A percentile compares a stretch with the other conserved stretches of the same genome.
These are phyloP conservation scores for Agonopterix subpropinquella DNA, from an alignment of 2,888 invertebrate species.

Conservation along the genomic window DNA sequence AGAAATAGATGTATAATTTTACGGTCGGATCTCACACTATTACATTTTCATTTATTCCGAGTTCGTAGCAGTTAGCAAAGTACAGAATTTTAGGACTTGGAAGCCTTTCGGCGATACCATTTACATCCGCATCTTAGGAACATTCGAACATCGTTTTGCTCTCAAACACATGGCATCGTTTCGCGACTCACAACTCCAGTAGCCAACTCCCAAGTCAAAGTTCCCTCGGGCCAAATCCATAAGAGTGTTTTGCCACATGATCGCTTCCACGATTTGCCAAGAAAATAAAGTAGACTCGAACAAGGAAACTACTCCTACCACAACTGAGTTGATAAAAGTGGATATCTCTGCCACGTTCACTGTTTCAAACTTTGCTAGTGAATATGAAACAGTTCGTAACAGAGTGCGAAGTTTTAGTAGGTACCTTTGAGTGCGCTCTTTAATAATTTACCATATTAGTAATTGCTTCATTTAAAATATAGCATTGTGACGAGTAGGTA, in stretches of 20 bases:
- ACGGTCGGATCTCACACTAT: too few species aligned
- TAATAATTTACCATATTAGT: conserved; percentile 9
- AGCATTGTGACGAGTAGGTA: too few species aligned
- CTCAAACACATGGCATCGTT: conserved; percentile 56
- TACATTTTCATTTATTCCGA: background rate
- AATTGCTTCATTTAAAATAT: background rate
- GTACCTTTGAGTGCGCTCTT: conserved; percentile 14
- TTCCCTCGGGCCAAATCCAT: conserved; percentile 69
- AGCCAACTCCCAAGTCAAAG: conserved; percentile 63
- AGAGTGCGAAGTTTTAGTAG: conserved; percentile 23
- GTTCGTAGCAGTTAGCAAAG: background rate
- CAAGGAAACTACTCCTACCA: conserved; percentile 52
- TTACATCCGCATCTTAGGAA: conserved; percentile 51
- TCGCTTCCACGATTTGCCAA: conserved; percentile 71
- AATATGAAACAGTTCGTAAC: conserved; percentile 42
- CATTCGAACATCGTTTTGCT: conserved; percentile 67
- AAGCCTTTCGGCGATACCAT: conserved; percentile 42
- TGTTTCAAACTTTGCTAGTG: conserved; percentile 39
- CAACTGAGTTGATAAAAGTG: conserved; percentile 55
- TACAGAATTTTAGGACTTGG: conserved; percentile 18
- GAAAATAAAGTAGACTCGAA: conserved; percentile 62
- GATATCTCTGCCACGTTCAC: conserved; percentile 30
- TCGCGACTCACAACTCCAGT: conserved; percentile 23
- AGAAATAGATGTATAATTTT: too few species aligned
- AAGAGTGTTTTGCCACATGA: conserved; percentile 73